These are phyloP conservation scores for Drosophila leonis DNA, from an alignment of 2,888 invertebrate species.

Conservation along the genomic window DNA sequence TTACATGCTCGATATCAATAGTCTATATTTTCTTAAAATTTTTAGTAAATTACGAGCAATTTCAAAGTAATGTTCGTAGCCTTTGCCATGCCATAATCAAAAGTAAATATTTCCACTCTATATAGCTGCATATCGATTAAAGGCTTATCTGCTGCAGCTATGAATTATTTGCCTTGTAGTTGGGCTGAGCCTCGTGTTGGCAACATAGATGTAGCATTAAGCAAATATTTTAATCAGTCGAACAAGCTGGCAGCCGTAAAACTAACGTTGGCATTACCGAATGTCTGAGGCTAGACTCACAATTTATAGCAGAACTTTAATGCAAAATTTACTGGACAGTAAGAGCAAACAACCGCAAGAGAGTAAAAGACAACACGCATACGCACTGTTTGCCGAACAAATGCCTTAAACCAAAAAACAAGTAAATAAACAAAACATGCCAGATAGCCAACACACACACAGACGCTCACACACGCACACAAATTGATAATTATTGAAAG, in stretches of 20 bases:
- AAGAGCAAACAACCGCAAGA: constrained; percentile 44
- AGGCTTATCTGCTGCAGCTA: neutral
- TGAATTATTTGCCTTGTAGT: neutral
- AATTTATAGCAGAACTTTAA: constrained; percentile 51
- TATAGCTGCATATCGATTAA: constrained; percentile 1
- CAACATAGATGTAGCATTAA: constrained; percentile 19
- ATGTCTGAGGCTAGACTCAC: constrained; percentile 24
- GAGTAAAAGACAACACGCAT: constrained; percentile 59
- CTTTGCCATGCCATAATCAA: neutral
- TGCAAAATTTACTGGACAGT: constrained; percentile 60
- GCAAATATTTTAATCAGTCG: constrained; percentile 62
- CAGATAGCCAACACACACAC: constrained; percentile 42
- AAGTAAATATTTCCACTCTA: constrained; percentile 1
- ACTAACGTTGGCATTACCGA: constrained; percentile 10
- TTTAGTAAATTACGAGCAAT: neutral
- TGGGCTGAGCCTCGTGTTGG: neutral
- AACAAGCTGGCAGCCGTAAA: constrained; percentile 38
- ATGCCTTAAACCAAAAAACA: constrained; percentile 74
- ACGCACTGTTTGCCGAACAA: constrained; percentile 72
- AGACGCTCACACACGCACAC: constrained; percentile 45
- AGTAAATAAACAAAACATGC: constrained; percentile 75
- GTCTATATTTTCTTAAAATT: neutral
- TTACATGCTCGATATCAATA: neutral
- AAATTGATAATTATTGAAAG: constrained; percentile 76
- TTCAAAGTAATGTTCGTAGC: neutral